These are phyloP conservation scores for Spodoptera littoralis DNA, from an alignment of 2,888 invertebrate species.

Conservation along the genomic window DNA sequence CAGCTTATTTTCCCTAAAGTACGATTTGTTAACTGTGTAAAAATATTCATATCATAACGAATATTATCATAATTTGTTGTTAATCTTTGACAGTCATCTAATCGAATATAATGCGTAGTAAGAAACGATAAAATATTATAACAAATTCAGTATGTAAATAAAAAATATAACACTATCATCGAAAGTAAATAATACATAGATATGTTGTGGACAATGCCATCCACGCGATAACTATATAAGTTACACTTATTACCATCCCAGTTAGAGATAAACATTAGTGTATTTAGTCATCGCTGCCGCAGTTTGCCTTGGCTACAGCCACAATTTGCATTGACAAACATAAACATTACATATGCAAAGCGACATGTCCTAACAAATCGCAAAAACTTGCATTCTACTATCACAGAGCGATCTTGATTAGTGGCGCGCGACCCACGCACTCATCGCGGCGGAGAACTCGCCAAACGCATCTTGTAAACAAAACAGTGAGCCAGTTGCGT, in stretches of 20 bases:
- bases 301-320: conserved; percentile 41
- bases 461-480: conserved; percentile 74
- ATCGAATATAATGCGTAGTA: too few relatives aligned
- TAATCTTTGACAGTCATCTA: too few relatives aligned
- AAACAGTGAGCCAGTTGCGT: conserved; percentile 70
- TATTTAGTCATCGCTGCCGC: conserved; percentile 34
- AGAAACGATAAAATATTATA: too few relatives aligned
- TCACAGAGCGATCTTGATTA: conserved; percentile 52
- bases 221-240: conserved; percentile 5
- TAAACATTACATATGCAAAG: conserved; percentile 42
- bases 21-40: too few relatives aligned
- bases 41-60: too few relatives aligned
- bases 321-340: conserved; percentile 44
- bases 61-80: too few relatives aligned
- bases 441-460: conserved; percentile 33
- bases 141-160: not conserved
- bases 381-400: conserved; percentile 50
- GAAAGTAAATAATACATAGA: conserved; percentile 1
- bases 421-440: conserved; percentile 38
- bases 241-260: conserved; percentile 18
- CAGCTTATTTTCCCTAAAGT: too few relatives aligned
- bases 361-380: conserved; percentile 48
- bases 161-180: conserved; percentile 1
- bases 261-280: conserved; percentile 35
- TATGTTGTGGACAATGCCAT: conserved; percentile 19